phyloP scores from a whole-genome alignment of 92 coral and sea anemone genomes.

The Epizoanthus ramosus region DNA sequence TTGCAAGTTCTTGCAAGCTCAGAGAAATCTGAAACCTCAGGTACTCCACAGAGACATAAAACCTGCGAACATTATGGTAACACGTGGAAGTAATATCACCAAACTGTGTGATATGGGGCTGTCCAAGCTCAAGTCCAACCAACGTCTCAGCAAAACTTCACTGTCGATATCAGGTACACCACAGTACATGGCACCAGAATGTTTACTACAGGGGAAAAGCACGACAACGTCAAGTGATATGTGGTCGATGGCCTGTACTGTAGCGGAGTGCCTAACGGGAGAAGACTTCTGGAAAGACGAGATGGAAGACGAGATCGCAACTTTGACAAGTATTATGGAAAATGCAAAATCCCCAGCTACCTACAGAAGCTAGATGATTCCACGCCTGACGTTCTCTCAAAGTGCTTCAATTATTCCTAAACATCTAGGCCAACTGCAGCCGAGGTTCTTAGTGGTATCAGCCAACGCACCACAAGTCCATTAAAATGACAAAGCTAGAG shows the following conservation, averaged over 20 bases:
- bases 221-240: slow-evolving; percentile 34
- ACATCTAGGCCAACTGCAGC: slow-evolving; percentile 18
- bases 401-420: not conserved
- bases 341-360: slow-evolving; percentile 1
- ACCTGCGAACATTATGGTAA: slow-evolving; percentile 49
- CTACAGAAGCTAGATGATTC: slow-evolving; percentile 7
- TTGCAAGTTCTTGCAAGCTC: not conserved
- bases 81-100: slow-evolving; percentile 12
- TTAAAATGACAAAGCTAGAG: slow-evolving; percentile 35
- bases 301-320: slow-evolving; percentile 16
- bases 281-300: slow-evolving; percentile 32
- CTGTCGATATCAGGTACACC: slow-evolving; percentile 8
- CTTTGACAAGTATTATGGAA: slow-evolving; percentile 13
- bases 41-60: slow-evolving; percentile 53
- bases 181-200: slow-evolving; percentile 44
- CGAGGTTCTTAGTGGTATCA: slow-evolving; percentile 1
- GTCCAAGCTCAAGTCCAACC: slow-evolving; percentile 26
- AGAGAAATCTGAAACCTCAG: slow-evolving; percentile 42
- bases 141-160: slow-evolving; percentile 3
- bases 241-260: slow-evolving; percentile 33
- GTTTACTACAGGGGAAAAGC: slow-evolving; percentile 21
- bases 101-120: slow-evolving; percentile 49
- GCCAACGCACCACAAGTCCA: slow-evolving; percentile 26
- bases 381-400: not conserved
- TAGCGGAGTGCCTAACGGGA: slow-evolving; percentile 12